Evolutionary conservation across 2,113 vertebrate species (phyloP).

Genomic region (Macquaria australasica): DNA sequence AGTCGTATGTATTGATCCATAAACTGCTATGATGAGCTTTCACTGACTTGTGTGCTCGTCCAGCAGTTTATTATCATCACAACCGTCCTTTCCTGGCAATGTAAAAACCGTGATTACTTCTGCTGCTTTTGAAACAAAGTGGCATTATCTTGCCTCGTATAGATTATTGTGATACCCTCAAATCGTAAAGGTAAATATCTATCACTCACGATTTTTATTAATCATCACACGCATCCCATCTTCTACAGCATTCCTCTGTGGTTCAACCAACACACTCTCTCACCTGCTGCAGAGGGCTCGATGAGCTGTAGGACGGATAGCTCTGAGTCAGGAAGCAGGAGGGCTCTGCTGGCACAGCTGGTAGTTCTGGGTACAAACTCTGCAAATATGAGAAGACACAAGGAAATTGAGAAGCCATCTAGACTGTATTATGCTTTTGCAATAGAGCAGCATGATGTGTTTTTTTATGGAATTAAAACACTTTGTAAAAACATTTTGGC

Average conservation of each 20-base stretch:
- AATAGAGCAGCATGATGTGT: no score
- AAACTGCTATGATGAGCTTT: neutral
- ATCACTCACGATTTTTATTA: neutral
- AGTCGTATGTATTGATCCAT: neutral
- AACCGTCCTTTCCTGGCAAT: no score
- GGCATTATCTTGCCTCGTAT: neutral
- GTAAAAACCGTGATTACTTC: no score
- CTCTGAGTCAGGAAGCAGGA: slow-evolving; percentile 66
- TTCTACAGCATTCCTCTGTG: neutral
- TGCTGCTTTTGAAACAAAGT: neutral
- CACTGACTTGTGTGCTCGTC: no score
- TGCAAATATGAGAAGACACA: slow-evolving; percentile 40
- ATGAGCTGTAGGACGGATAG: slow-evolving; percentile 59
- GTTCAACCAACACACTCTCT: neutral
- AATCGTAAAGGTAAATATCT: neutral
- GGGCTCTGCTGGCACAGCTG: slow-evolving; percentile 62
- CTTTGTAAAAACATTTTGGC: neutral
- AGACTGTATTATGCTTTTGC: neutral
- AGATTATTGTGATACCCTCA: neutral
- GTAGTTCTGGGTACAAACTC: slow-evolving; percentile 65
- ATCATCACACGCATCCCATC: neutral
- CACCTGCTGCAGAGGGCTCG: slow-evolving; percentile 71
- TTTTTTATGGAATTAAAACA: neutral
- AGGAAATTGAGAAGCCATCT: neutral
- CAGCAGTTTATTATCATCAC: no score